A percentile compares a stretch with the other conserved stretches of the same genome.
phyloP scores from a whole-genome alignment of 2,113 vertebrate genomes.

The Cettia cetti region DNA sequence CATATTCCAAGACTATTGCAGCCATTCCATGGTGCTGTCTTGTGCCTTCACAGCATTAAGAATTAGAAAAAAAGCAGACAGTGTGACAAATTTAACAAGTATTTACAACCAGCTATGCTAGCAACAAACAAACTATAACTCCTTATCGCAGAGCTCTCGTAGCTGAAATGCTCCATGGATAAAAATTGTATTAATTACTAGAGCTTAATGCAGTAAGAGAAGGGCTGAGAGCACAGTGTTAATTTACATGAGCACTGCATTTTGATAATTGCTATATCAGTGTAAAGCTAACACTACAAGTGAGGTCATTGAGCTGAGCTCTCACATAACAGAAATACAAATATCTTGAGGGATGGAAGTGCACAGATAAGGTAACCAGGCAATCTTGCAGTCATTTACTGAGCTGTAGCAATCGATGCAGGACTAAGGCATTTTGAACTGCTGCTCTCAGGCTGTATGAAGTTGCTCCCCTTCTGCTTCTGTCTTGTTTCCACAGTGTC shows the following conservation, averaged over 20 bases:
- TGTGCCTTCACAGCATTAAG: neutral
- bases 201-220: neutral
- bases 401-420: neutral
- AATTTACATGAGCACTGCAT: neutral
- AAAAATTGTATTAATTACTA: neutral
- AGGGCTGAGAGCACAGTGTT: neutral
- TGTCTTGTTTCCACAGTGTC: neutral
- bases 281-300: neutral
- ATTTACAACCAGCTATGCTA: neutral
- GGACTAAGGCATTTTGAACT: neutral
- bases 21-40: neutral
- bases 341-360: neutral
- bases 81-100: neutral
- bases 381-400: neutral
- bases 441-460: neutral
- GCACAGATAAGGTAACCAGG: neutral
- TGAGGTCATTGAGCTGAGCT: neutral
- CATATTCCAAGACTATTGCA: neutral
- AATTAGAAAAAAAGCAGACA: neutral
- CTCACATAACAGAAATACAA: slow-evolving; percentile 10
- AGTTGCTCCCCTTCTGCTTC: neutral
- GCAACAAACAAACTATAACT: neutral
- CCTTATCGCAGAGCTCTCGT: neutral
- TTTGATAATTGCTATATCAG: neutral
- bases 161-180: neutral